A percentile compares a stretch with the other conserved stretches of the same genome.
These are phyloP conservation scores for Cynoglossus semilaevis DNA, from an alignment of 2,113 vertebrate species.

Conservation along the genomic window DNA sequence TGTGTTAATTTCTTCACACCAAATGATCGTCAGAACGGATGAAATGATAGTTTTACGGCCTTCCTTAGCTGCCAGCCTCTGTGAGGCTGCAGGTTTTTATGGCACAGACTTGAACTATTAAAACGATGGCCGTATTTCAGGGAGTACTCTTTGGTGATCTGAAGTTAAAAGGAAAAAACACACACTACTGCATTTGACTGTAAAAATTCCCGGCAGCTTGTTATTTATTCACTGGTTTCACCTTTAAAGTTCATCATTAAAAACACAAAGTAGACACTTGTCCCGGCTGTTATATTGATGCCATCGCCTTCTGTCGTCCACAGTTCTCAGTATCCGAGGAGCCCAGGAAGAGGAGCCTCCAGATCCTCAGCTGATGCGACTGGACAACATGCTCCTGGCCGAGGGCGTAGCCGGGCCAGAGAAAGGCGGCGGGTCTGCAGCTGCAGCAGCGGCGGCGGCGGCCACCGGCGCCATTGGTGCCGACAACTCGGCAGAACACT, in stretches of 20 bases:
- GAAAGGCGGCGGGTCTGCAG: conserved; percentile 90
- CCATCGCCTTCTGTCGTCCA: conserved; percentile 31
- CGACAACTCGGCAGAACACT: conserved; percentile 95
- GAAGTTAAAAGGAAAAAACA: conserved; percentile 5
- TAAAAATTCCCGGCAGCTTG: conserved; percentile 13
- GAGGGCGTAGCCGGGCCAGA: conserved; percentile 95
- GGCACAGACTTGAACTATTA: conserved; percentile 63
- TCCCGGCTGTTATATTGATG: conserved; percentile 7
- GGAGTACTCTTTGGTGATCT: conserved; percentile 31
- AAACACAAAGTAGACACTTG: not conserved
- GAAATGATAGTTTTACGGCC: conserved; percentile 72
- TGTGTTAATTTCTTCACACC: conserved; percentile 62
- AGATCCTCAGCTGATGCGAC: conserved; percentile 95
- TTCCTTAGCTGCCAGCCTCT: conserved; percentile 59
- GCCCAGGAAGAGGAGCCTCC: conserved; percentile 97
- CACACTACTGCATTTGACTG: conserved; percentile 17
- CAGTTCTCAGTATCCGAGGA: conserved; percentile 97
- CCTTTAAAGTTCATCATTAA: not conserved
- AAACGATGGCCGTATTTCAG: conserved; percentile 67
- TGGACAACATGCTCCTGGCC: conserved; percentile 98
- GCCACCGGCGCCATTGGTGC: conserved; percentile 86
- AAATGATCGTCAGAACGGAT: conserved; percentile 67
- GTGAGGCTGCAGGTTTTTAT: conserved; percentile 64
- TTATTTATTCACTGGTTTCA: conserved; percentile 1
- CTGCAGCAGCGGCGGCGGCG: conserved; percentile 85